phyloP scores from a whole-genome alignment of 2,797 vertebrate species.

The Tinamus major region DNA sequence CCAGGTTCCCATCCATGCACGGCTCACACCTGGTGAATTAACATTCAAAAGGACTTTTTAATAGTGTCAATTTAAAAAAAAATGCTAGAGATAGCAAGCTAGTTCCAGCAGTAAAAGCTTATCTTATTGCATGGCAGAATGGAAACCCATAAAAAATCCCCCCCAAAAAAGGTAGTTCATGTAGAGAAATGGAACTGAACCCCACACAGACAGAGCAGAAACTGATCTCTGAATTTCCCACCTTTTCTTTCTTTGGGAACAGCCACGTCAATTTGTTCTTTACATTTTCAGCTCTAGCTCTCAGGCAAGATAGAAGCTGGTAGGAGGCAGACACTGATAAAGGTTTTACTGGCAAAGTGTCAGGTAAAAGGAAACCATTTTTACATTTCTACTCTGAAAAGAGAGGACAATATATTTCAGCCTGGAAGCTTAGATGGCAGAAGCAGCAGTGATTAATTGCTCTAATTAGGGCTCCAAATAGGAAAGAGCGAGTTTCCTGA shows the following conservation, averaged over 20 bases:
- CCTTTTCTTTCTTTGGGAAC: constrained; percentile 42
- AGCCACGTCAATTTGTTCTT: constrained; percentile 1
- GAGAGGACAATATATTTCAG: constrained; percentile 58
- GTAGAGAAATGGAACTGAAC: not conserved
- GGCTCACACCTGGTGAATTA: not conserved
- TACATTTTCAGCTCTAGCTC: constrained; percentile 32
- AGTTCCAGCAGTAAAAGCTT: not conserved
- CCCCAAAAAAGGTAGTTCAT: not conserved
- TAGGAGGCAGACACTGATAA: constrained; percentile 62
- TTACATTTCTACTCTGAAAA: constrained; percentile 60
- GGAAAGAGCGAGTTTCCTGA: constrained; percentile 54
- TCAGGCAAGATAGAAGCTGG: constrained; percentile 34
- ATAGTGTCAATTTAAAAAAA: not conserved
- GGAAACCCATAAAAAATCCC: not conserved
- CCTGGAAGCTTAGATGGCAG: constrained; percentile 51
- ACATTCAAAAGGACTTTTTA: not conserved
- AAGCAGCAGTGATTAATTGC: constrained; percentile 68
- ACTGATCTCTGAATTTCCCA: constrained; percentile 15
- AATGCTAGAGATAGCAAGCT: not conserved
- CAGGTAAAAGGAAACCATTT: constrained; percentile 57
- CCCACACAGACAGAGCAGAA: not conserved
- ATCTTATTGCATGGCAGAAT: not conserved
- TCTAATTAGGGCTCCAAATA: constrained; percentile 63
- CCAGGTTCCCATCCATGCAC: not conserved
- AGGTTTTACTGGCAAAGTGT: constrained; percentile 45